Base-by-base conservation (phyloP, 2,888 invertebrate species). In the Micoletzkya japonica region DNA sequence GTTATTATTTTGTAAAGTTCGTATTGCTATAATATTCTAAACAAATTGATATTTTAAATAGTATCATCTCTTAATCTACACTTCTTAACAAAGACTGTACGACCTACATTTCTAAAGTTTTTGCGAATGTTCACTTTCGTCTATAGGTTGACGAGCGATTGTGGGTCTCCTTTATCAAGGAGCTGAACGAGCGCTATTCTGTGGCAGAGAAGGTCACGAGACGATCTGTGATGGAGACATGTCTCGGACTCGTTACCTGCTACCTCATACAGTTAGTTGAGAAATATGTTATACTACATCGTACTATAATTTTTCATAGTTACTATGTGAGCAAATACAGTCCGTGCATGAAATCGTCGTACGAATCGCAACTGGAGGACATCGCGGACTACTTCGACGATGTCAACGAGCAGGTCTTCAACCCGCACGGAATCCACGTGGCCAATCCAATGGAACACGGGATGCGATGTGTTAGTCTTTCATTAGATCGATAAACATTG, bases 321-420 rank as follows among this genome's bases (percentile, higher is more conserved):
- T 54, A 36, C n/a, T 26, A 59, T n/a, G 36, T 34, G 59, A 59
- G 36, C n/a, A 34, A n/a, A 57, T 68, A 6, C n/a, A 68, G 68
- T 44, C 68, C 68, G 2, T 68, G 68, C 49, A 68, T 49, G 56
- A 57, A 58, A 17, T 68, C 68, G 4, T 32, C 57, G 7, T 68
- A 68, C 58, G 57, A 57, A n/a, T 44, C 58, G n/a, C 57, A 57
- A n/a, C 49, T 68, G 24, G 68, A 68, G 49, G 68, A 68, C 28
- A 68, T 68, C 68, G 37, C 68, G 24, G 68, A 68, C 26, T 68
- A 57, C 34, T 44, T 68, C 17, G 68, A 68, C 49, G 68, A 68
- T 24, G 57, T 68, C 58, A 68, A 68, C 34, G 68, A 68, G 37
- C 68, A 68, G 34, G 26, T 58, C 28, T 44, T 68, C 26, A 44